These are phyloP conservation scores for Pocillopora grandis DNA, from an alignment of 92 coral and sea anemone species.

Conservation along the genomic window DNA sequence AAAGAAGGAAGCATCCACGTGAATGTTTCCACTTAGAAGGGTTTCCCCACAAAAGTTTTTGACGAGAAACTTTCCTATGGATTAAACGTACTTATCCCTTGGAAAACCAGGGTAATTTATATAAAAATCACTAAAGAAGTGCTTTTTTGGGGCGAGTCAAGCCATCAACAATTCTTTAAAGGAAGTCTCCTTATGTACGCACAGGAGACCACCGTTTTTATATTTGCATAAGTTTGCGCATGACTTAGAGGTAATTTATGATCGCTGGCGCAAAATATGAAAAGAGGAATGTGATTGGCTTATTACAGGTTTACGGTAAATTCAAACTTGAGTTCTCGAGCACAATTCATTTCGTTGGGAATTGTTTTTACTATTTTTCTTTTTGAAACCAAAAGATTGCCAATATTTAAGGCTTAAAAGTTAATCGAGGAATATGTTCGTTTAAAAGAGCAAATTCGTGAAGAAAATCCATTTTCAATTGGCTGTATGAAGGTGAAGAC, in stretches of 20 bases:
- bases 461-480: neutral
- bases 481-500: neutral
- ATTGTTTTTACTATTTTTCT: slow-evolving; percentile 6
- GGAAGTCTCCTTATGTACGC: neutral
- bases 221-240: slow-evolving; percentile 33
- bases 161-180: slow-evolving; percentile 24
- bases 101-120: slow-evolving; percentile 24
- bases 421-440: neutral
- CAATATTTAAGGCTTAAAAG: neutral
- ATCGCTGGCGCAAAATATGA: slow-evolving; percentile 14
- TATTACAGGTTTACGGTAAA: slow-evolving; percentile 46
- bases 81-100: slow-evolving; percentile 3
- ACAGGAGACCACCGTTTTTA: neutral
- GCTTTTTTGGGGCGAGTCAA: slow-evolving; percentile 5
- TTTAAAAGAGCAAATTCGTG: neutral
- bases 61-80: neutral
- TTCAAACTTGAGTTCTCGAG: slow-evolving; percentile 45
- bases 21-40: slow-evolving; percentile 2
- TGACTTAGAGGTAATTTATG: neutral
- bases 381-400: neutral
- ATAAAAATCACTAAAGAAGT: slow-evolving; percentile 3
- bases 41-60: neutral
- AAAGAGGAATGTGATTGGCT: slow-evolving; percentile 51
- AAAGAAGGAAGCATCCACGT: slow-evolving; percentile 20
- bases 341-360: slow-evolving; percentile 6